These are phyloP conservation scores for Lutraria lutraria DNA, from an alignment of 2,888 invertebrate species.

Conservation along the genomic window DNA sequence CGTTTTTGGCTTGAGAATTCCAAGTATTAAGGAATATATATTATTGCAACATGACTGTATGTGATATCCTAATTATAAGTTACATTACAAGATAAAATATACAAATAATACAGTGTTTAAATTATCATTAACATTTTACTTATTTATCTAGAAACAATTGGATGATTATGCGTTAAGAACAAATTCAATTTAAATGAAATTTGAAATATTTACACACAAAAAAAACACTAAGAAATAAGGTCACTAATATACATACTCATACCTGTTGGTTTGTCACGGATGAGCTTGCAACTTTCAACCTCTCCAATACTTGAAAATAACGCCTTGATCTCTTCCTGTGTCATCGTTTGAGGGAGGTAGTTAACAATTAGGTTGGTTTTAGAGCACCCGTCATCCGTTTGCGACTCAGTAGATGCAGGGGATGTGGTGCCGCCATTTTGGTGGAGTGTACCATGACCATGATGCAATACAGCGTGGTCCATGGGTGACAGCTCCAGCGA, in stretches of 20 bases:
- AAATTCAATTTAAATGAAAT: neutral
- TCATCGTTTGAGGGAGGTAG: slow-evolving; percentile 99
- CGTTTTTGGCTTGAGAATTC: slow-evolving; percentile 26
- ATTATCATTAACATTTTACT: too few relatives aligned
- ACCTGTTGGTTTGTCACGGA: slow-evolving; percentile 99
- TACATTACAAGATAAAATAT: too few relatives aligned
- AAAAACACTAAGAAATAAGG: neutral
- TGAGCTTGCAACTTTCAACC: slow-evolving; percentile 99
- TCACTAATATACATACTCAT: slow-evolving; percentile 72
- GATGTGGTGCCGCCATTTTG: slow-evolving; percentile 82
- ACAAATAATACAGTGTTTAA: too few relatives aligned
- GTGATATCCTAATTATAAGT: too few relatives aligned
- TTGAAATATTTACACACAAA: neutral
- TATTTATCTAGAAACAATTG: too few relatives aligned
- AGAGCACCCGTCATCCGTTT: slow-evolving; percentile 81
- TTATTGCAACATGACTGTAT: too few relatives aligned
- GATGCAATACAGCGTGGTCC: slow-evolving; percentile 78
- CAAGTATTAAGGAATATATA: neutral
- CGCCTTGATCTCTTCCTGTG: slow-evolving; percentile 99
- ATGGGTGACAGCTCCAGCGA: slow-evolving; percentile 80
- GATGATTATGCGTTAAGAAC: too few relatives aligned
- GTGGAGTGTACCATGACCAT: slow-evolving; percentile 67
- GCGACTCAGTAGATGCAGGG: slow-evolving; percentile 78
- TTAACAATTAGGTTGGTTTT: slow-evolving; percentile 99
- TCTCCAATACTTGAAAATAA: slow-evolving; percentile 99